phyloP scores from a whole-genome alignment of 2,888 invertebrate species.

The Apodemia duryi region DNA sequence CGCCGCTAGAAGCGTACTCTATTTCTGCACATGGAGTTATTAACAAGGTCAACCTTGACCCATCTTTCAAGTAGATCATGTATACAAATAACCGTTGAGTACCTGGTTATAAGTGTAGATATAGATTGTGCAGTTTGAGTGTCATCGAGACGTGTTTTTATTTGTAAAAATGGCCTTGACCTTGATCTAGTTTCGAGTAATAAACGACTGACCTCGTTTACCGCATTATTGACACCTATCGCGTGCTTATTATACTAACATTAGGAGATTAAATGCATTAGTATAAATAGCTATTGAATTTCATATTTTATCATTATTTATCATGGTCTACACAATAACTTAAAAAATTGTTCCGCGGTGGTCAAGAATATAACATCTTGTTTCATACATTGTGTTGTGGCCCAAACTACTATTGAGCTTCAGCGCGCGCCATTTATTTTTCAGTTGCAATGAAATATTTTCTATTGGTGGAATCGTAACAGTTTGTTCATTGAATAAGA shows the following conservation, averaged over 20 bases:
- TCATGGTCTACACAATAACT: not conserved
- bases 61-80: conserved; percentile 62
- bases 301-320: conserved; percentile 3
- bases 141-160: conserved; percentile 70
- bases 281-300: conserved; percentile 22
- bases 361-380: too few relatives aligned
- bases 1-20: not conserved
- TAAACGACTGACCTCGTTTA: conserved; percentile 76
- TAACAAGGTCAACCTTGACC: conserved; percentile 61
- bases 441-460: not conserved
- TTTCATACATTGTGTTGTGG: not conserved
- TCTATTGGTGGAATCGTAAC: not conserved
- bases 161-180: conserved; percentile 79
- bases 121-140: conserved; percentile 53
- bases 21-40: conserved; percentile 5
- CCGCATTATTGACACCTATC: conserved; percentile 67
- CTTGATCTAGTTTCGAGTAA: conserved; percentile 76
- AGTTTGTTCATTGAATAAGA: not conserved
- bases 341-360: not conserved
- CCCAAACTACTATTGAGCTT: not conserved
- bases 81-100: conserved; percentile 37
- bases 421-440: not conserved
- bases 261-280: conserved; percentile 45
- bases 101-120: conserved; percentile 26
- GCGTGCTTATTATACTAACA: conserved; percentile 61